A percentile compares a stretch with the other conserved stretches of the same genome.
Conservation (phyloP, 1,140 invertebrate species). For the Diorhabda elongata region DNA sequence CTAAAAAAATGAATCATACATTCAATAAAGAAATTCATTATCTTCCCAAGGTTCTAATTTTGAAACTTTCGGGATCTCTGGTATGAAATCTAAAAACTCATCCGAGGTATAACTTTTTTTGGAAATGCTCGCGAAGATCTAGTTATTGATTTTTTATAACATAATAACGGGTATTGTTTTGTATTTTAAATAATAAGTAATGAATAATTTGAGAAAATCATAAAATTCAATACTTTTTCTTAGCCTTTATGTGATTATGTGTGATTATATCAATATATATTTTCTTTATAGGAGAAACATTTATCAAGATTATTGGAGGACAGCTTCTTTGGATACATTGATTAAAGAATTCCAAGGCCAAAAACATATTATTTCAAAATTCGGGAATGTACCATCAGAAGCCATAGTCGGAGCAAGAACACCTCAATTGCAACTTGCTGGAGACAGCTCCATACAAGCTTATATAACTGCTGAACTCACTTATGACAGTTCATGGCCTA, state of each 20-base stretch:
- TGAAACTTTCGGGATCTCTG: too few species aligned
- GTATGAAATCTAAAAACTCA: too few species aligned
- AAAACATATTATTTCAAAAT: conserved; percentile 32
- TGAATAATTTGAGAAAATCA: too few species aligned
- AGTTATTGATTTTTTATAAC: too few species aligned
- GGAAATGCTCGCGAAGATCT: too few species aligned
- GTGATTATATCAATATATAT: background rate
- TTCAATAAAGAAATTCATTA: too few species aligned
- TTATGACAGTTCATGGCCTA: conserved; percentile 65
- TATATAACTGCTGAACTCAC: conserved; percentile 50
- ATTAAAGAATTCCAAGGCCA: conserved; percentile 37
- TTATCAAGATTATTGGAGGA: conserved; percentile 46
- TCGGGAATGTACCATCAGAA: conserved; percentile 36
- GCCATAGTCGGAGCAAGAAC: conserved; percentile 33
- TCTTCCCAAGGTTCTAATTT: too few species aligned
- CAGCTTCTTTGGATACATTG: conserved; percentile 24
- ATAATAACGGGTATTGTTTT: too few species aligned
- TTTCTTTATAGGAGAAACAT: conserved; percentile 59
- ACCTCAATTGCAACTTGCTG: conserved; percentile 35
- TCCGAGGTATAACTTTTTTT: too few species aligned
- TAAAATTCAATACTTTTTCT: too few species aligned
- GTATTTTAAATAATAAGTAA: too few species aligned
- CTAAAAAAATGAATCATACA: too few species aligned
- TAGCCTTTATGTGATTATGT: background rate
- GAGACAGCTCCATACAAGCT: conserved; percentile 53